phyloP scores from a whole-genome alignment of 2,113 vertebrate species.

The Laterallus jamaicensis region DNA sequence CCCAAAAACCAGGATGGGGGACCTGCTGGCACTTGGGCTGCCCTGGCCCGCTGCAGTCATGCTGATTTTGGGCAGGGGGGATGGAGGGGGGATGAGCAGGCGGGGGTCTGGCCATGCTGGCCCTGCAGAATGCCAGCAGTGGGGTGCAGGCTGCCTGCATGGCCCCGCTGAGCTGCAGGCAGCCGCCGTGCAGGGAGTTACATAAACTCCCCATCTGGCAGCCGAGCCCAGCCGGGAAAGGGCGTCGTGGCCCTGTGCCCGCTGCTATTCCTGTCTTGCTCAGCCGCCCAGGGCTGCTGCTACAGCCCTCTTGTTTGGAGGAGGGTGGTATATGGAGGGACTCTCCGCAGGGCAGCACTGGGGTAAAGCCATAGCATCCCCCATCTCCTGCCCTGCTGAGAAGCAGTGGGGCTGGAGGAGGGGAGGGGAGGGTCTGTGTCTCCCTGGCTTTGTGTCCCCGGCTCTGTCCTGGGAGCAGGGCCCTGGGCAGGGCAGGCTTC shows the following conservation, averaged over 20 bases:
- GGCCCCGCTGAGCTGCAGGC: background rate
- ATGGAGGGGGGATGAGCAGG: background rate
- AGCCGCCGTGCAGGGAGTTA: slow-evolving; percentile 60
- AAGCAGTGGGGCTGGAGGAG: background rate
- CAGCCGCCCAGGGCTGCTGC: background rate
- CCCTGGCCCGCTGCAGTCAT: accelerated
- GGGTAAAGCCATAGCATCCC: background rate
- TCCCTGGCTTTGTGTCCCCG: accelerated
- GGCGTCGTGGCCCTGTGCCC: slow-evolving; percentile 31
- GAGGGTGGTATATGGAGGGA: background rate
- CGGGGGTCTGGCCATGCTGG: background rate
- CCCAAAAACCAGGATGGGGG: background rate
- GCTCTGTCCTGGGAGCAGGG: background rate
- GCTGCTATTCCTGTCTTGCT: slow-evolving; percentile 22
- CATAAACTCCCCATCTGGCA: slow-evolving; percentile 71
- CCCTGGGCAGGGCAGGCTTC: background rate
- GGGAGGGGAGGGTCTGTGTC: no score
- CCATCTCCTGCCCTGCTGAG: background rate
- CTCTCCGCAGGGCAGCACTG: background rate
- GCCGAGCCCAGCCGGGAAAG: background rate
- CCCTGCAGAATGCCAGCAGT: background rate
- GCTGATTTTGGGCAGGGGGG: no score
- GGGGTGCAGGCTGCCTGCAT: background rate
- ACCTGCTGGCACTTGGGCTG: accelerated
- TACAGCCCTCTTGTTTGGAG: background rate